Evolutionary conservation across 2,888 invertebrate genomes (phyloP), one percentile per base, ranked within the genome.

Genomic region (Mimumesa dahlbomi): DNA sequence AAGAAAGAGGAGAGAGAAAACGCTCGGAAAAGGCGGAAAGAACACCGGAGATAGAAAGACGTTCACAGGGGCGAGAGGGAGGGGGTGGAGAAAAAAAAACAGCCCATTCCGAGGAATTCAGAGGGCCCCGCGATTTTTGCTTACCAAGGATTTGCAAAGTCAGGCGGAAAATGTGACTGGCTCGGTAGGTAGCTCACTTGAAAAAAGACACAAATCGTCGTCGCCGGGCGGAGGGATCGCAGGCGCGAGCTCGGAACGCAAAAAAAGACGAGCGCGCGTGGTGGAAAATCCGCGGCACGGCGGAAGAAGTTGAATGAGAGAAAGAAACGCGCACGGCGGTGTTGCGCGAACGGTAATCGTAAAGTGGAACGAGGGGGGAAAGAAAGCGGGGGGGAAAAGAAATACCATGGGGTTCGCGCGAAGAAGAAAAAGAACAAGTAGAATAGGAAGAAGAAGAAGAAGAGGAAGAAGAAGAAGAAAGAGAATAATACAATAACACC

Each of bases 101-200:
- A 53, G 45, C 46, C 19, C 70, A 57, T 71, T 38, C 50, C 13
- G 25, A 50, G 22, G 64, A 58, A 54, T 71, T 50, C 53, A 54
- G 46, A 54, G 50, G 4, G 31, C 25, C 49, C 45, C 54, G 64
- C 71, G 72, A 72, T 71, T 72, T 72, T 59, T 71, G 72, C 72
- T 72, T 72, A 71, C 72, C 65, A 64, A 71, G 72, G 72, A 72
- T 72, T 71, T 72, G 72, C 72, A 71, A 72, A 71, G 72, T 71
- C 72, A 71, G 72, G 49, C 43, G 29, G 64, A 65, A 56, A 71
- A 64, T 49, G 59, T 45, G 59, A 49, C 72, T 58, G 64, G 40
- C 43, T 38, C 49, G 64, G 43, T 72, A 72, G 71, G 71, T 71
- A 50, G 72, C 71, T 72, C 65, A 52, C 59, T 72, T 46, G 72